Conservation (phyloP, 2,797 vertebrate species). For the Myotis planiceps region DNA sequence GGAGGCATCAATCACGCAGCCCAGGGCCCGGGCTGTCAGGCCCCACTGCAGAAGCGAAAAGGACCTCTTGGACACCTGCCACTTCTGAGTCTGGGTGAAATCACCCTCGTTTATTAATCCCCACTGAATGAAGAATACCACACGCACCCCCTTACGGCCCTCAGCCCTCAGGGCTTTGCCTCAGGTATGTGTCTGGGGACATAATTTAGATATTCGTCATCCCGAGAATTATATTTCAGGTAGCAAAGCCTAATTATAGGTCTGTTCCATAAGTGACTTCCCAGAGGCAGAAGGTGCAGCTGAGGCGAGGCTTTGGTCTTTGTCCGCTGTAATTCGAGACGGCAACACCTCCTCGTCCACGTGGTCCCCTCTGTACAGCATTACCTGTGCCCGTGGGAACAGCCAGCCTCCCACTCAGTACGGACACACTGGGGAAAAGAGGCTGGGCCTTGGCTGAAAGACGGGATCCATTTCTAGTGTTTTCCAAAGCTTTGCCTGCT, state of each 20-base stretch:
- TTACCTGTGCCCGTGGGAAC: constrained; percentile 1
- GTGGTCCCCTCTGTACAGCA: not conserved
- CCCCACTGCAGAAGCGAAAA: constrained; percentile 81
- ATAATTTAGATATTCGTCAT: constrained; percentile 58
- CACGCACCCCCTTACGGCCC: not conserved
- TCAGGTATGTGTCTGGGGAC: constrained; percentile 49
- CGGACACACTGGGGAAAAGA: not conserved
- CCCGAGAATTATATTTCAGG: constrained; percentile 74
- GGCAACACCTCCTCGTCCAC: not conserved
- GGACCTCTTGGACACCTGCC: constrained; percentile 76
- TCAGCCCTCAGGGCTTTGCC: constrained; percentile 50
- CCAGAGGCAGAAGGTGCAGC: constrained; percentile 71
- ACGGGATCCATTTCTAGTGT: not conserved
- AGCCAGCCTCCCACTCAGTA: not conserved
- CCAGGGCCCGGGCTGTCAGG: constrained; percentile 82
- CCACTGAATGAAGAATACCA: not conserved
- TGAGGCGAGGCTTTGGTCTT: constrained; percentile 57
- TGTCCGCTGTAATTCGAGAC: constrained; percentile 27
- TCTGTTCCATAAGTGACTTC: constrained; percentile 46
- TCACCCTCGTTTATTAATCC: constrained; percentile 82
- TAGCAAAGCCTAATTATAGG: constrained; percentile 71
- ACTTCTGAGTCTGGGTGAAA: constrained; percentile 78
- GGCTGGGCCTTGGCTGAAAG: not conserved
- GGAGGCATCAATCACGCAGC: constrained; percentile 83
- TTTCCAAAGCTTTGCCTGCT: constrained; percentile 40